phyloP scores from a whole-genome alignment of 1,140 invertebrate species.

The Trachelipus rathkii region DNA sequence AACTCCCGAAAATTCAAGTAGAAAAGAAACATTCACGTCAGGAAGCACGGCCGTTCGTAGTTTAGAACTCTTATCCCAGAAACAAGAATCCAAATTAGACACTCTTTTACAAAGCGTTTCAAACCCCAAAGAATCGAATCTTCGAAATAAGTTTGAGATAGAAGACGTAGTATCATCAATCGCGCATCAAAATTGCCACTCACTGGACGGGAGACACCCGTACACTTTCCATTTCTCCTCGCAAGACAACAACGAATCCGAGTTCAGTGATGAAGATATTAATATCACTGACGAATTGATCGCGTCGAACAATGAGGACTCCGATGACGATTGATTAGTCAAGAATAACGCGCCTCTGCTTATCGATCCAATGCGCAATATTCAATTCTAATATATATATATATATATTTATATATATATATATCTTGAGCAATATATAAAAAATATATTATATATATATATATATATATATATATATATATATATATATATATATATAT shows the following conservation, averaged over 20 bases:
- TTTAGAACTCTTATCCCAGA: constrained; percentile 2
- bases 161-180: neutral
- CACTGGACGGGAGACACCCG: constrained; percentile 29
- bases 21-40: neutral
- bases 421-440: too few relatives aligned
- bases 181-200: constrained; percentile 13
- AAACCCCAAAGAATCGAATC: neutral
- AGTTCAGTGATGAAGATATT: constrained; percentile 43
- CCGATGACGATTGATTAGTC: constrained; percentile 36
- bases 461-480: too few relatives aligned
- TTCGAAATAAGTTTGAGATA: neutral
- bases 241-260: constrained; percentile 24
- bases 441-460: too few relatives aligned
- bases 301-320: constrained; percentile 42
- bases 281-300: constrained; percentile 43
- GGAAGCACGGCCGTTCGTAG: neutral
- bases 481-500: too few relatives aligned
- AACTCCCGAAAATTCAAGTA: neutral
- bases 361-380: too few relatives aligned
- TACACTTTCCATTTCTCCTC: constrained; percentile 22
- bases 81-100: constrained; percentile 14
- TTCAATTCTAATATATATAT: too few relatives aligned
- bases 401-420: too few relatives aligned
- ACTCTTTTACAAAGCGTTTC: constrained; percentile 13
- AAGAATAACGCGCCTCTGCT: neutral